Evolutionary conservation across 2,113 vertebrate species (phyloP).

Genomic region (Vidua macroura): DNA sequence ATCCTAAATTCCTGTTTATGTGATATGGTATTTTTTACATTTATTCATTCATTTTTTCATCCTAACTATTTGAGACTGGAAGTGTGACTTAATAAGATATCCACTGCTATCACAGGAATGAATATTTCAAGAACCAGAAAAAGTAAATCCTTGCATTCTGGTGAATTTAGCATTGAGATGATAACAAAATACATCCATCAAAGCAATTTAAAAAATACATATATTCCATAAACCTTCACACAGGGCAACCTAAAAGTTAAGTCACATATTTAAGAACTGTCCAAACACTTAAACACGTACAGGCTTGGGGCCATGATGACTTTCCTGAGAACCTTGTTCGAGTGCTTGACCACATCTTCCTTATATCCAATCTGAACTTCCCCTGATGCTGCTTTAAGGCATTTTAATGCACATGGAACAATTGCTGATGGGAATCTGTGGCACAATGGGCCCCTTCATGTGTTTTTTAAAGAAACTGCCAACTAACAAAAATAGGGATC

Average conservation of each 20-base stretch:
- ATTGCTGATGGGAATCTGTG: neutral
- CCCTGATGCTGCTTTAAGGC: neutral
- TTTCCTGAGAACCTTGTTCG: rapidly evolving
- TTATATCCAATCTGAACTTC: neutral
- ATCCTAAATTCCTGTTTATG: neutral
- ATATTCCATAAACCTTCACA: neutral
- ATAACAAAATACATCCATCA: neutral
- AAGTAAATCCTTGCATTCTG: neutral
- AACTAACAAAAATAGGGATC: neutral
- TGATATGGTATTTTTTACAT: neutral
- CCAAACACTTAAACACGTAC: rapidly evolving
- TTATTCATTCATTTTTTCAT: neutral
- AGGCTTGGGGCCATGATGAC: neutral
- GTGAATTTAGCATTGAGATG: neutral
- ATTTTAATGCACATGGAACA: neutral
- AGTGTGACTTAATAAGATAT: neutral
- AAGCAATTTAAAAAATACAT: neutral
- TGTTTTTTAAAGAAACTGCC: neutral
- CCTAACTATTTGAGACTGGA: neutral
- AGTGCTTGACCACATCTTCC: neutral
- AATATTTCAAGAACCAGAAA: neutral
- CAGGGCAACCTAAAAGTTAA: neutral
- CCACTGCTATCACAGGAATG: neutral
- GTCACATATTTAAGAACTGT: neutral
- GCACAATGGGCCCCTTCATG: neutral